phyloP scores from a whole-genome alignment of 2,113 vertebrate species.

The Odobenus rosmarus region DNA sequence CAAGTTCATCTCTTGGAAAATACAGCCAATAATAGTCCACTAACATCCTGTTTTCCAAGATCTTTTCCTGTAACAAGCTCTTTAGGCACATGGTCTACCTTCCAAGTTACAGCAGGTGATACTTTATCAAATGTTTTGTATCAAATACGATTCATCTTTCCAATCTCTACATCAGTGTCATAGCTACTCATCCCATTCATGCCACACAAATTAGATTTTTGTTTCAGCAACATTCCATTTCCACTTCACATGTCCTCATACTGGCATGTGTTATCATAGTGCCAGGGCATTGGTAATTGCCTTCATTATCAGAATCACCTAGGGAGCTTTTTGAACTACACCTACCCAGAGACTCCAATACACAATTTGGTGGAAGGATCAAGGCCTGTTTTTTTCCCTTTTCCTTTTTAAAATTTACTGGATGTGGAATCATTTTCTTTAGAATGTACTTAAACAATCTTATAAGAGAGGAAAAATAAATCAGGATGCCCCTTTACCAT shows the following conservation, averaged over 20 bases:
- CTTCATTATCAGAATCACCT: not conserved
- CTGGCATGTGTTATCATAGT: not conserved
- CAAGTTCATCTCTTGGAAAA: not conserved
- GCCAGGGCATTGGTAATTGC: not conserved
- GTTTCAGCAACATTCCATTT: not conserved
- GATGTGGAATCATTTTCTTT: not conserved
- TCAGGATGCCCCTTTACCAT: not conserved
- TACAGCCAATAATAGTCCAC: not conserved
- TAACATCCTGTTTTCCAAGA: not conserved
- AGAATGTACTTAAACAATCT: not conserved
- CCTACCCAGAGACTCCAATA: not conserved
- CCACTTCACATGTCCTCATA: not conserved
- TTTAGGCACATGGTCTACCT: not conserved
- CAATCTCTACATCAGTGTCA: not conserved
- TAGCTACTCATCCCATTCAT: not conserved
- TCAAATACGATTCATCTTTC: not conserved
- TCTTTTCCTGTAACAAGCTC: not conserved
- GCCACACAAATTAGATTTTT: not conserved
- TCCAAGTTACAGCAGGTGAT: not conserved
- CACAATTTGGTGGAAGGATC: not conserved
- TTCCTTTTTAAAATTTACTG: conserved; percentile 36
- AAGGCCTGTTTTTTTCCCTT: not conserved
- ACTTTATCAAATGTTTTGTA: not conserved
- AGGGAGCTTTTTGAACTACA: not conserved
- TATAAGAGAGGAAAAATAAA: not conserved